Conservation (phyloP, 2,113 vertebrate species). For the Psettodes erumei region DNA sequence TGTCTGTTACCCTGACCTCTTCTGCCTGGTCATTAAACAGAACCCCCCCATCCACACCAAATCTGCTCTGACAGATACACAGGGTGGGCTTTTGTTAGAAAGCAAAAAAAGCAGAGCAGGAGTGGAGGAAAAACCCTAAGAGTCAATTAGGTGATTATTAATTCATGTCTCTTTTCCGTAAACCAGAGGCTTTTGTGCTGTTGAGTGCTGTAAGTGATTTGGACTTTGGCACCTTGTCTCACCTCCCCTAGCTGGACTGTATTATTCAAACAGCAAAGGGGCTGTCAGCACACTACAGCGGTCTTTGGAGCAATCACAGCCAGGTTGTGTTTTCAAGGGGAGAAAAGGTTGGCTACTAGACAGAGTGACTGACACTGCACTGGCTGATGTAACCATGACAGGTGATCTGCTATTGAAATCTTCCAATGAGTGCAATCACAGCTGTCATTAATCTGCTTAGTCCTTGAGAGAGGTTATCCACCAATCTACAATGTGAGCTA, state of each 20-base stretch:
- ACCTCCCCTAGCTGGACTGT: constrained; percentile 76
- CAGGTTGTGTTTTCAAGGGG: constrained; percentile 65
- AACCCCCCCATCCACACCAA: constrained; percentile 69
- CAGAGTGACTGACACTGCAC: constrained; percentile 68
- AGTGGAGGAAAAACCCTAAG: constrained; percentile 82
- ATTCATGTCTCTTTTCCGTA: constrained; percentile 99
- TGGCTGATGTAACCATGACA: constrained; percentile 65
- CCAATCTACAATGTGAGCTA: constrained; percentile 33
- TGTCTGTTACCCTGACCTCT: constrained; percentile 53
- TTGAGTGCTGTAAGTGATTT: constrained; percentile 94
- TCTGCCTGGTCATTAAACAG: constrained; percentile 72
- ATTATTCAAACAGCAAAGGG: constrained; percentile 75
- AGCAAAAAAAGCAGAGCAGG: constrained; percentile 80
- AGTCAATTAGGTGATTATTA: constrained; percentile 99
- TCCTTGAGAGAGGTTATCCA: constrained; percentile 59
- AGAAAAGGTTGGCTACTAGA: constrained; percentile 56
- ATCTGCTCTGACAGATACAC: constrained; percentile 84
- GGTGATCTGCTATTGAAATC: constrained; percentile 66
- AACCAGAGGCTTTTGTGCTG: constrained; percentile 91
- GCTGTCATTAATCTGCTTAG: constrained; percentile 56
- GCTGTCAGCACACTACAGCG: constrained; percentile 60
- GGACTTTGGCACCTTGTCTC: constrained; percentile 88
- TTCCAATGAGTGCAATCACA: constrained; percentile 61
- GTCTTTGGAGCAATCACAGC: constrained; percentile 71
- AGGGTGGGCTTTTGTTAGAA: constrained; percentile 87